Conservation (phyloP, 2,797 vertebrate species). For the Neopelma chrysocephalum region DNA sequence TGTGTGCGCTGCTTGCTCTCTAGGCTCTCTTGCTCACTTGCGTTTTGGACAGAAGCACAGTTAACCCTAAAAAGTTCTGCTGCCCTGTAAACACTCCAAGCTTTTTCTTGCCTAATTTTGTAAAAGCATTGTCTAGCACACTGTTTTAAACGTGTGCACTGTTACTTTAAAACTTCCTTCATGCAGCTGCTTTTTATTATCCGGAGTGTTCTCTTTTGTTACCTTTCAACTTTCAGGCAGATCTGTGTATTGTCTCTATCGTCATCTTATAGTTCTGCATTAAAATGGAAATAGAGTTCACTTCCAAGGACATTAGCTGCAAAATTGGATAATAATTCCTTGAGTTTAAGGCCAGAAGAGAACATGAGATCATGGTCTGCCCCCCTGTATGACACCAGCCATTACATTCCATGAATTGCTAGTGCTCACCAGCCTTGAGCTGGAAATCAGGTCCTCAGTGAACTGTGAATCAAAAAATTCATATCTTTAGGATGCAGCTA, state of each 20-base stretch:
- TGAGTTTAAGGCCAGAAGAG: background rate
- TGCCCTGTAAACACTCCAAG: background rate
- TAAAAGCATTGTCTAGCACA: background rate
- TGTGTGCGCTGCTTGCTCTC: background rate
- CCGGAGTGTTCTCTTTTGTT: background rate
- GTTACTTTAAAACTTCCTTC: slow-evolving; percentile 30
- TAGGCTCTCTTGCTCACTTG: background rate
- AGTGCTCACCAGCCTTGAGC: background rate
- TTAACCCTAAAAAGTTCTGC: slow-evolving; percentile 48
- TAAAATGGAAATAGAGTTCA: slow-evolving; percentile 28
- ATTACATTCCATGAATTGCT: background rate
- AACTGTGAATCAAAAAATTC: background rate
- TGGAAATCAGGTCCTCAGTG: background rate
- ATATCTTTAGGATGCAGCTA: background rate
- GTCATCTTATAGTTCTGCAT: background rate
- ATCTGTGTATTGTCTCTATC: background rate
- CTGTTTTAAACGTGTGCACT: background rate
- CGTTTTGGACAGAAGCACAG: background rate
- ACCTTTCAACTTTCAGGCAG: slow-evolving; percentile 8
- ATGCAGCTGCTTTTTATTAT: slow-evolving; percentile 39
- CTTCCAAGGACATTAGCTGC: background rate
- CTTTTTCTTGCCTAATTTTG: background rate
- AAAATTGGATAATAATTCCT: background rate
- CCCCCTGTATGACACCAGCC: background rate
- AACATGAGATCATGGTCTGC: background rate